phyloP scores from a whole-genome alignment of 2,888 invertebrate species.

The Hemaris fuciformis region DNA sequence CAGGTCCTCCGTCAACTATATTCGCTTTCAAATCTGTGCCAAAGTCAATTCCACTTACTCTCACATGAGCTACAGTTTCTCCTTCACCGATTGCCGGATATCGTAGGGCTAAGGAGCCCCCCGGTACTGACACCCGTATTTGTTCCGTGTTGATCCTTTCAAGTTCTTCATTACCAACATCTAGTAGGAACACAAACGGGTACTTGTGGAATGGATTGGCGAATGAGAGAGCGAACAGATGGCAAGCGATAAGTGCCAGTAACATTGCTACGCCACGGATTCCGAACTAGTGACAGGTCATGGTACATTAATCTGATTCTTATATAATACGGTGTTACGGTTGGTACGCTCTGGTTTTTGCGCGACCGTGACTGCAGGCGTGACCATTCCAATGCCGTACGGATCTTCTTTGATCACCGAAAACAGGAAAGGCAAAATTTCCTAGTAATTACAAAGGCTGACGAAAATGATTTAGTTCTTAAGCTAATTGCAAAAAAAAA shows the following conservation, averaged over 20 bases:
- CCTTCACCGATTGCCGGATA: slow-evolving; percentile 66
- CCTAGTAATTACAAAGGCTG: slow-evolving; percentile 28
- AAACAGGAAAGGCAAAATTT: slow-evolving; percentile 27
- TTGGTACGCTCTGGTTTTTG: slow-evolving; percentile 61
- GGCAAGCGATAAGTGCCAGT: slow-evolving; percentile 43
- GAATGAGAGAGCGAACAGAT: slow-evolving; percentile 38
- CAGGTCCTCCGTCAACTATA: slow-evolving; percentile 72
- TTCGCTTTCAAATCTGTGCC: slow-evolving; percentile 69
- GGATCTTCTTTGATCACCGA: slow-evolving; percentile 13
- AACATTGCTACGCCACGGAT: slow-evolving; percentile 49
- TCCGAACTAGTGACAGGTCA: slow-evolving; percentile 50
- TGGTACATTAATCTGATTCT: slow-evolving; percentile 61
- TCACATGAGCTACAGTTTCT: slow-evolving; percentile 62
- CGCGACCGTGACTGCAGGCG: slow-evolving; percentile 54
- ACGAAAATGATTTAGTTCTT: not conserved
- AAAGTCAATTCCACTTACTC: slow-evolving; percentile 72
- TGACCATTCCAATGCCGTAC: slow-evolving; percentile 59
- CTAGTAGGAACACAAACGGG: slow-evolving; percentile 68
- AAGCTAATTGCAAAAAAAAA: not conserved
- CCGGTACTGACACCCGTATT: slow-evolving; percentile 64
- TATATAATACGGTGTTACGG: slow-evolving; percentile 71
- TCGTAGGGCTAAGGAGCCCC: slow-evolving; percentile 66
- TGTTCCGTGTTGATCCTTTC: slow-evolving; percentile 65
- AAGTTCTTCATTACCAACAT: slow-evolving; percentile 74
- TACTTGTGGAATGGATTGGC: slow-evolving; percentile 70